These are phyloP conservation scores for Ia io DNA, from an alignment of 2,113 vertebrate genomes.

Conservation along the genomic window DNA sequence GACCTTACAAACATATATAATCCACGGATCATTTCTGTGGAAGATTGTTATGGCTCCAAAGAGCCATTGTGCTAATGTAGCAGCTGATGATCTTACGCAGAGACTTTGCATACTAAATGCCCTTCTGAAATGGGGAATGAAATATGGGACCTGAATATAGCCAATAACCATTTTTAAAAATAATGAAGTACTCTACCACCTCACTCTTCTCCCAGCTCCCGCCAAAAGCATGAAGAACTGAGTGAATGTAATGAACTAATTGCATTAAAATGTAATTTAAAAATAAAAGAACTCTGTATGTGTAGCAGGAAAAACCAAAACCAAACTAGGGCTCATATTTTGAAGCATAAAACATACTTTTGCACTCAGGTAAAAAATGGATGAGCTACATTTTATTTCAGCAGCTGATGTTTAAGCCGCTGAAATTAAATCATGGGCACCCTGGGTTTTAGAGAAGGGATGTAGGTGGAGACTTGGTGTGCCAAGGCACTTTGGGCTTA, in stretches of 20 bases:
- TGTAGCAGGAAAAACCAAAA: not conserved
- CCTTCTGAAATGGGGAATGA: constrained; percentile 78
- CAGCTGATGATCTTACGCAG: constrained; percentile 63
- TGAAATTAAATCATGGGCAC: constrained; percentile 60
- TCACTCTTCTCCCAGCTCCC: not conserved
- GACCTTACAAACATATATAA: constrained; percentile 81
- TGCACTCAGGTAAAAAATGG: not conserved
- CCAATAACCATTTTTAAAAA: constrained; percentile 64
- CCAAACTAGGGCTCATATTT: constrained; percentile 29
- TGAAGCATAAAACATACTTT: constrained; percentile 53
- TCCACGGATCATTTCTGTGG: constrained; percentile 79
- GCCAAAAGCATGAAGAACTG: constrained; percentile 52
- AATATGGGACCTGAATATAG: constrained; percentile 48
- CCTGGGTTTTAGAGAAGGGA: constrained; percentile 28
- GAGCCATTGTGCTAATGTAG: constrained; percentile 82
- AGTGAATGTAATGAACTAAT: constrained; percentile 61
- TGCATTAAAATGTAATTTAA: constrained; percentile 64
- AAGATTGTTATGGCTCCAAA: constrained; percentile 78
- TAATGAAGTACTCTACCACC: constrained; percentile 33
- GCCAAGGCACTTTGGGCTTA: constrained; percentile 43
- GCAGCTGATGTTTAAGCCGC: constrained; percentile 42
- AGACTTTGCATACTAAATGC: constrained; percentile 78
- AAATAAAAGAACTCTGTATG: not conserved
- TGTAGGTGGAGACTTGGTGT: constrained; percentile 55
- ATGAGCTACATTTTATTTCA: constrained; percentile 43